Percentiles rank a stretch among this genome's conserved stretches.
phyloP scores from a whole-genome alignment of 1,140 invertebrate species.

The Drosophila baimaii region DNA sequence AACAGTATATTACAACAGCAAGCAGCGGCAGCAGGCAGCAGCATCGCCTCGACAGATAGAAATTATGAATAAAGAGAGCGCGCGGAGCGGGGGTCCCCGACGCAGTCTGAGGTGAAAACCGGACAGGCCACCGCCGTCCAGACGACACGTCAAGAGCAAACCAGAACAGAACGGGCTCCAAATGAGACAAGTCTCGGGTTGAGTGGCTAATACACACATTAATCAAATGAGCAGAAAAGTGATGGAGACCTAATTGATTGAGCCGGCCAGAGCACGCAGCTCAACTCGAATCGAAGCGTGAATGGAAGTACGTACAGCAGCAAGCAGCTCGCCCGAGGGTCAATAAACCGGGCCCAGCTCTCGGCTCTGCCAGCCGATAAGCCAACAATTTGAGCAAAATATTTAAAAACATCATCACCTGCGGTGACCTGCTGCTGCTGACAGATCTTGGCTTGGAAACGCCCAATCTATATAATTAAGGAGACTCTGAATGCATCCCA shows the following conservation, averaged over 20 bases:
- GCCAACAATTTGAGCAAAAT: conserved; percentile 9
- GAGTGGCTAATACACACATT: conserved; percentile 56
- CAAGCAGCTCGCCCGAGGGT: conserved; percentile 38
- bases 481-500: too few species aligned
- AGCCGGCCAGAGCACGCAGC: conserved; percentile 3
- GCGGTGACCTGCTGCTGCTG: conserved; percentile 9
- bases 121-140: conserved; percentile 48
- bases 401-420: not conserved
- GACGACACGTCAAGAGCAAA: conserved; percentile 32
- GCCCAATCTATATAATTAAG: too few species aligned
- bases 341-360: conserved; percentile 54
- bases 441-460: not conserved
- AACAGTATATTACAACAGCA: conserved; percentile 67
- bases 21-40: conserved; percentile 22
- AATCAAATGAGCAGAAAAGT: conserved; percentile 71
- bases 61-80: conserved; percentile 75
- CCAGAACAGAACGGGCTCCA: conserved; percentile 31
- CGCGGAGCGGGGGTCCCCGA: not conserved
- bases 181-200: conserved; percentile 29
- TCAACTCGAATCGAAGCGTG: conserved; percentile 29
- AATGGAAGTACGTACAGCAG: conserved; percentile 49
- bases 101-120: conserved; percentile 62
- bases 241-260: conserved; percentile 66
- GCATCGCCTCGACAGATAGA: conserved; percentile 39
- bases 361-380: not conserved